Conservation (phyloP, 92 coral and sea anemone species). For the Palythoa grandis region DNA sequence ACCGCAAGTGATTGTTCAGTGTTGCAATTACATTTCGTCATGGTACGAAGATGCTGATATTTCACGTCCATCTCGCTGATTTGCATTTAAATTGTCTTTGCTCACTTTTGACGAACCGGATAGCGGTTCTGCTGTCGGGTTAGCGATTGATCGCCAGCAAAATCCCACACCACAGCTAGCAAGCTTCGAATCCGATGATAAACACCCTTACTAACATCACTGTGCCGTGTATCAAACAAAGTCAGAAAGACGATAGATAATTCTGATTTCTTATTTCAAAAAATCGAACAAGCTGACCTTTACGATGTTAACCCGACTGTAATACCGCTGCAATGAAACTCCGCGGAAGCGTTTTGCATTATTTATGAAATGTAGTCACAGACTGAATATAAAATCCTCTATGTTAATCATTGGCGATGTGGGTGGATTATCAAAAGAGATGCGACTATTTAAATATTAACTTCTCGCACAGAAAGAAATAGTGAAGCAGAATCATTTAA, state of each 20-base stretch:
- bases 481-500: conserved; percentile 57
- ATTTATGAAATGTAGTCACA: conserved; percentile 81
- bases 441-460: conserved; percentile 83
- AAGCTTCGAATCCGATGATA: not conserved
- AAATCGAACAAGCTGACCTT: not conserved
- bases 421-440: conserved; percentile 69
- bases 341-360: conserved; percentile 70
- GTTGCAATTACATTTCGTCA: conserved; percentile 14
- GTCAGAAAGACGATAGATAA: not conserved
- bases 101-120: not conserved
- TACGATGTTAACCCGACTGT: conserved; percentile 15
- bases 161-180: not conserved
- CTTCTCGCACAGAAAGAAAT: conserved; percentile 44
- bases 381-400: conserved; percentile 74
- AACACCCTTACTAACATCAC: not conserved
- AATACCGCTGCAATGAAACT: conserved; percentile 39
- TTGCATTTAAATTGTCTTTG: not conserved
- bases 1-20: not conserved
- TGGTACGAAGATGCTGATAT: conserved; percentile 2
- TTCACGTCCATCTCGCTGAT: not conserved
- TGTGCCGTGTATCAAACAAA: not conserved
- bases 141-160: not conserved
- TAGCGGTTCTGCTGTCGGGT: not conserved
- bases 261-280: not conserved
- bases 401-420: conserved; percentile 89